Conservation (phyloP, 1,140 invertebrate species). For the Lucilia cuprina region DNA sequence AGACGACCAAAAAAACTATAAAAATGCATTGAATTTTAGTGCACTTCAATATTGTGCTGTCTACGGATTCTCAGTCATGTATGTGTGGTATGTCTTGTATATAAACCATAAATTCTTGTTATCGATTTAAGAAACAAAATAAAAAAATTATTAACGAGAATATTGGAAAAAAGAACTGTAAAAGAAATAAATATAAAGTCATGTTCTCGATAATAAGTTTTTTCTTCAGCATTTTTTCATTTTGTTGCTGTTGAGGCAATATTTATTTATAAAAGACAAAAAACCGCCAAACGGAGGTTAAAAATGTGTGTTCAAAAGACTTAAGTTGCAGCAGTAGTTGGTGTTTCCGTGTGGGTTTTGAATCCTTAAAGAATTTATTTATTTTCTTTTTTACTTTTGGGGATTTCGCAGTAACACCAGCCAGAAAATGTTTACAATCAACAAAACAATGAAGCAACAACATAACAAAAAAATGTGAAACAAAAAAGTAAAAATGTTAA, state of each 20-base stretch:
- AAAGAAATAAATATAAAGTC: neutral
- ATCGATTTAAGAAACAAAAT: conserved; percentile 6
- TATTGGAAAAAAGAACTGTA: neutral
- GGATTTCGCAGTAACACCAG: neutral
- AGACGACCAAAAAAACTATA: neutral
- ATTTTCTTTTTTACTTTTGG: neutral
- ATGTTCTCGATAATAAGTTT: neutral
- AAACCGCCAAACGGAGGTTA: neutral
- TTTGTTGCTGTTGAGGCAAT: neutral
- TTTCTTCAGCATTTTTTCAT: neutral
- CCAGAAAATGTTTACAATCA: conserved; percentile 10
- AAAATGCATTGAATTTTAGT: conserved; percentile 8
- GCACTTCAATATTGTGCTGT: neutral
- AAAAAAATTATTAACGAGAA: neutral
- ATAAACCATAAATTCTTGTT: conserved; percentile 1
- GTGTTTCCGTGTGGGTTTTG: neutral
- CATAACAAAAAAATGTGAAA: neutral
- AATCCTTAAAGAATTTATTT: neutral
- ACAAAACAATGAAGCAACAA: neutral
- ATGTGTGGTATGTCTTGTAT: neutral
- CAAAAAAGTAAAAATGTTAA: neutral
- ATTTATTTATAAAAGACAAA: neutral
- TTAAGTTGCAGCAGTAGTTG: neutral
- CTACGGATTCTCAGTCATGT: neutral
- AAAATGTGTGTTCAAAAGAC: neutral